Conservation (phyloP, 2,113 vertebrate species). For the Sphaerodactylus townsendi region DNA sequence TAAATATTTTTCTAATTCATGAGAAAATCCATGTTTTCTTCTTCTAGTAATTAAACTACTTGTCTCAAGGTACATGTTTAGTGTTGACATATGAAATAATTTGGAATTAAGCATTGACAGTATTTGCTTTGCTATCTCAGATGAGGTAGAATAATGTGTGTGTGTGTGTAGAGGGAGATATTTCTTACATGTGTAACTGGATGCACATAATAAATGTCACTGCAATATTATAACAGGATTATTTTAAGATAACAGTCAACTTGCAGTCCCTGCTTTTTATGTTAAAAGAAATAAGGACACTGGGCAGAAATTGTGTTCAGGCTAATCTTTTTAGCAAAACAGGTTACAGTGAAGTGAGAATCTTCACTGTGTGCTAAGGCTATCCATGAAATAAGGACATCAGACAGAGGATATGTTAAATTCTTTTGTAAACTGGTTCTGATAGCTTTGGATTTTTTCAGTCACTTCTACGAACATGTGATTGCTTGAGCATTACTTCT, state of each 20-base stretch:
- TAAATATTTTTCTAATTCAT: neutral
- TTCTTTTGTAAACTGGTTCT: slow-evolving; percentile 37
- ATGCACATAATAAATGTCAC: slow-evolving; percentile 23
- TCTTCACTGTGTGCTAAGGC: slow-evolving; percentile 46
- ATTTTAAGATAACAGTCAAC: slow-evolving; percentile 39
- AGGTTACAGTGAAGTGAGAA: slow-evolving; percentile 2
- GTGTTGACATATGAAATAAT: neutral
- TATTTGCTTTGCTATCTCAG: slow-evolving; percentile 5
- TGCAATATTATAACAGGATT: slow-evolving; percentile 36
- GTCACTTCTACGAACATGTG: slow-evolving; percentile 41
- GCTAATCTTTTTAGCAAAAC: slow-evolving; percentile 30
- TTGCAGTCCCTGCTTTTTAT: slow-evolving; percentile 46
- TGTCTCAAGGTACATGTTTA: neutral
- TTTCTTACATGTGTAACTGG: slow-evolving; percentile 24
- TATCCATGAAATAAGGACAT: slow-evolving; percentile 35
- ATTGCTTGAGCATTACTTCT: slow-evolving; percentile 12
- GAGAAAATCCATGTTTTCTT: neutral
- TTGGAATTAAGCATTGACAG: neutral
- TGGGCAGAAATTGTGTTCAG: slow-evolving; percentile 37
- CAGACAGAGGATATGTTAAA: slow-evolving; percentile 33
- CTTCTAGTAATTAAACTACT: neutral
- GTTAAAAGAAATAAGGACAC: slow-evolving; percentile 37
- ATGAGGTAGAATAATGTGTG: neutral
- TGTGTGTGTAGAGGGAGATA: neutral
- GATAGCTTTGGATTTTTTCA: neutral